A percentile compares a stretch with the other conserved stretches of the same genome.
These are phyloP conservation scores for Scrobipalpa costella DNA, from an alignment of 2,888 invertebrate genomes.

Conservation along the genomic window DNA sequence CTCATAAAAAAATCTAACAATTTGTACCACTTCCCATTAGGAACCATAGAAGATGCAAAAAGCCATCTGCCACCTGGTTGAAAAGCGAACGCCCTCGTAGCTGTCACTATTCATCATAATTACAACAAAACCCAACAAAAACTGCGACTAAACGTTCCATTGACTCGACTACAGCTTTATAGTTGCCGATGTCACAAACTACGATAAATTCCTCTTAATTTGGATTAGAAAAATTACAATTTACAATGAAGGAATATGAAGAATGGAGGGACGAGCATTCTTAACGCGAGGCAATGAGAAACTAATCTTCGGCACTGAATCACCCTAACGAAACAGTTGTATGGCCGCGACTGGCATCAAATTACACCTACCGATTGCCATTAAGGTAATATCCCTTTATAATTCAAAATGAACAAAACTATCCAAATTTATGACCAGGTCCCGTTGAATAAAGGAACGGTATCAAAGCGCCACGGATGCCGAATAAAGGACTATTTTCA, in stretches of 20 bases:
- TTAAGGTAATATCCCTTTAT: constrained; percentile 77
- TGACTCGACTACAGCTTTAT: constrained; percentile 38
- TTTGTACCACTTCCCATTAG: constrained; percentile 26
- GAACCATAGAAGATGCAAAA: constrained; percentile 35
- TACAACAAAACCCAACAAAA: constrained; percentile 48
- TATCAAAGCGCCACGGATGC: constrained; percentile 75
- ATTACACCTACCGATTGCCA: constrained; percentile 79
- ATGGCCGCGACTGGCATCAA: constrained; percentile 66
- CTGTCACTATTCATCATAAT: constrained; percentile 63
- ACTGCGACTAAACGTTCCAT: constrained; percentile 43
- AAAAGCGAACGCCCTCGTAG: constrained; percentile 51
- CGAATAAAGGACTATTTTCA: constrained; percentile 64
- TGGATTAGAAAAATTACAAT: constrained; percentile 33
- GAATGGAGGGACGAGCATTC: constrained; percentile 32
- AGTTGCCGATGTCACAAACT: constrained; percentile 35
- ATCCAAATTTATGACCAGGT: constrained; percentile 72
- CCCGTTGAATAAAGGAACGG: constrained; percentile 76
- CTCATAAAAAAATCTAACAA: constrained; percentile 22
- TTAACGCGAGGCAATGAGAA: constrained; percentile 38
- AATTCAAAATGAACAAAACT: constrained; percentile 77
- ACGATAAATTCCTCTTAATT: constrained; percentile 26
- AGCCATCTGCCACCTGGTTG: constrained; percentile 50
- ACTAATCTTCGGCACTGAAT: constrained; percentile 52
- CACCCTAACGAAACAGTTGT: constrained; percentile 66
- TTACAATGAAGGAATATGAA: constrained; percentile 35